Evolutionary conservation across 2,888 invertebrate genomes (phyloP).

Genomic region (Penaeus monodon): DNA sequence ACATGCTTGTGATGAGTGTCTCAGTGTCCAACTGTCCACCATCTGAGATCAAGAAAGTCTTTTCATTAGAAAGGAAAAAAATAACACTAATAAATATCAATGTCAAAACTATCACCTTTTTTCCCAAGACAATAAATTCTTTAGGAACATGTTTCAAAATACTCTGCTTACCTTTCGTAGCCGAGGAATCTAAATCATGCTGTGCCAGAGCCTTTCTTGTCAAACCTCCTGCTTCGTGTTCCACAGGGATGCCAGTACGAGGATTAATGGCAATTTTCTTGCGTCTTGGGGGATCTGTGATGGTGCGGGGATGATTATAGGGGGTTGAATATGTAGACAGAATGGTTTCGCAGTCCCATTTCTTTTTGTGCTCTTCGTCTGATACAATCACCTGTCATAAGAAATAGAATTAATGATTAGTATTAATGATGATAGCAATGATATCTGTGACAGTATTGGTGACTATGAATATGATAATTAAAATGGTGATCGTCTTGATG

Average conservation of each 20-base stretch:
- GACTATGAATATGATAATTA: no score
- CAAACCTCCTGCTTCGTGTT: slow-evolving; percentile 41
- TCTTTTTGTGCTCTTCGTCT: slow-evolving; percentile 36
- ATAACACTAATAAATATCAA: not conserved
- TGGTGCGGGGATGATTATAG: slow-evolving; percentile 54
- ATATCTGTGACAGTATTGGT: no score
- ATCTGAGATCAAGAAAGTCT: slow-evolving; percentile 29
- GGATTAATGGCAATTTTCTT: slow-evolving; percentile 54
- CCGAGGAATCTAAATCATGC: slow-evolving; percentile 71
- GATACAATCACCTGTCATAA: slow-evolving; percentile 33
- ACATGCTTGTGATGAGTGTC: slow-evolving; percentile 66
- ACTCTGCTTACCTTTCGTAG: not conserved
- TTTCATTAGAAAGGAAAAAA: not conserved
- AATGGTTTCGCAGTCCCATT: slow-evolving; percentile 54
- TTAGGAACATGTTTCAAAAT: not conserved
- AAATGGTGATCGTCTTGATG: no score
- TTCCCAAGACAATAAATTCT: no score
- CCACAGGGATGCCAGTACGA: slow-evolving; percentile 48
- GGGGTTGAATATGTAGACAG: slow-evolving; percentile 45
- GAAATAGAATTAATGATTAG: not conserved
- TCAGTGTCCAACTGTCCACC: slow-evolving; percentile 55
- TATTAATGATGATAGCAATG: not conserved
- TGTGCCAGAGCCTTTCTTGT: slow-evolving; percentile 77
- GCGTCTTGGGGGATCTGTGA: slow-evolving; percentile 45
- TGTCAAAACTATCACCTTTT: no score